Percentiles rank a stretch among this genome's conserved stretches.
phyloP scores from a whole-genome alignment of 2,797 vertebrate species.

The Mormyrops attenuatus region DNA sequence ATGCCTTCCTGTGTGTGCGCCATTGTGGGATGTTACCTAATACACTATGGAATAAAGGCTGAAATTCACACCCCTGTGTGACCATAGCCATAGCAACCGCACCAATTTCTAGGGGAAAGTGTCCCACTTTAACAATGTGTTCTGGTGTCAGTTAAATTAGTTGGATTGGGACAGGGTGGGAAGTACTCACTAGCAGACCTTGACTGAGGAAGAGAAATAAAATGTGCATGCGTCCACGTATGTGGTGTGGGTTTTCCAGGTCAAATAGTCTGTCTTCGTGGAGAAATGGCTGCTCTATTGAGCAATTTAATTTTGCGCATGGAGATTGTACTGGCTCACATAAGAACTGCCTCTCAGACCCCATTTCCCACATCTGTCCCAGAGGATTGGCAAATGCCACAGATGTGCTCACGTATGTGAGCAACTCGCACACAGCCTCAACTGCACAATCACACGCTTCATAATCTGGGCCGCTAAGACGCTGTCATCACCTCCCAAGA shows the following conservation, averaged over 20 bases:
- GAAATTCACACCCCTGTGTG: slow-evolving; percentile 18
- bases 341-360: not conserved
- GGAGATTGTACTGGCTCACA: not conserved
- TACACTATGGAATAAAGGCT: slow-evolving; percentile 15
- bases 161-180: not conserved
- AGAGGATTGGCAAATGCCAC: not conserved
- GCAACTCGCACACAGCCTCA: not conserved
- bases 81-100: slow-evolving; percentile 40
- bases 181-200: not conserved
- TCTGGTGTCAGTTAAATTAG: slow-evolving; percentile 24
- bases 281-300: not conserved
- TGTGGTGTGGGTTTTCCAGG: slow-evolving; percentile 2
- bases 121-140: slow-evolving; percentile 23
- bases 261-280: not conserved
- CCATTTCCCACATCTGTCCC: slow-evolving; percentile 1
- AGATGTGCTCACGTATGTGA: not conserved
- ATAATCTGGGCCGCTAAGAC: not conserved
- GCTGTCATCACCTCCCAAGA: slow-evolving; percentile 1
- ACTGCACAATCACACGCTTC: not conserved
- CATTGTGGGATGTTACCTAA: slow-evolving; percentile 14
- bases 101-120: slow-evolving; percentile 33
- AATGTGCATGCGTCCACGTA: not conserved
- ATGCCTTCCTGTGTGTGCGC: not conserved
- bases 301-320: not conserved
- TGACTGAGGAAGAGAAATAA: not conserved